These are phyloP conservation scores for Chinchilla lanigera DNA, from an alignment of 2,113 vertebrate species.

Conservation along the genomic window DNA sequence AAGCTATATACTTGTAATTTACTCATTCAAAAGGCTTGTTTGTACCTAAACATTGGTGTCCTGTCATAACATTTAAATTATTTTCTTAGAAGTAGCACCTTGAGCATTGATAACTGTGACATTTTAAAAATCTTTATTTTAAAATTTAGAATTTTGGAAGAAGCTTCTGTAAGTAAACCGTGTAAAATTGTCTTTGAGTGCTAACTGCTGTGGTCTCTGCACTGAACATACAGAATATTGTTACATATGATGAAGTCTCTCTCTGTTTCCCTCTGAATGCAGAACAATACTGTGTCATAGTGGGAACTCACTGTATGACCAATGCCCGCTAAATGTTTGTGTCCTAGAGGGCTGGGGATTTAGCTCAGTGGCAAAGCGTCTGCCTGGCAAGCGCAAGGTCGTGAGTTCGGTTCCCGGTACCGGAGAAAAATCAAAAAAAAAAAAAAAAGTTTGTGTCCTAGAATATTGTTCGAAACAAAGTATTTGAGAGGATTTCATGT, in stretches of 20 bases:
- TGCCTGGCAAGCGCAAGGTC: no score
- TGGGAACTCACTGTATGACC: not conserved
- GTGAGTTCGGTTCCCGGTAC: no score
- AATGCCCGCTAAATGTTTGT: not conserved
- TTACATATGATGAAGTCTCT: constrained; percentile 31
- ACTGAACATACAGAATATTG: constrained; percentile 22
- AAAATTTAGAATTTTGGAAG: constrained; percentile 69
- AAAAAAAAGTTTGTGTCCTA: no score
- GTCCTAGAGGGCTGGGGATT: no score
- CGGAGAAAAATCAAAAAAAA: no score
- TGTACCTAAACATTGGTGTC: not conserved
- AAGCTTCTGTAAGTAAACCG: constrained; percentile 67
- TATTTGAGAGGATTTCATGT: not conserved
- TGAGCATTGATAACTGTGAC: constrained; percentile 31
- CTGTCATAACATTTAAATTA: not conserved
- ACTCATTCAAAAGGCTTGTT: not conserved
- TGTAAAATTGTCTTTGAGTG: constrained; percentile 62
- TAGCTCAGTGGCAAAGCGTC: no score
- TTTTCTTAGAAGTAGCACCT: constrained; percentile 42
- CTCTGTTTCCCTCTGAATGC: not conserved
- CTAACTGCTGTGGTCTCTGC: not conserved
- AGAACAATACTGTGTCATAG: not conserved
- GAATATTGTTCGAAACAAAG: not conserved
- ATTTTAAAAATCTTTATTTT: constrained; percentile 72
- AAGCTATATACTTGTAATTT: constrained; percentile 1